Conservation (phyloP, 2,113 vertebrate species). For the Neomonachus schauinslandi region DNA sequence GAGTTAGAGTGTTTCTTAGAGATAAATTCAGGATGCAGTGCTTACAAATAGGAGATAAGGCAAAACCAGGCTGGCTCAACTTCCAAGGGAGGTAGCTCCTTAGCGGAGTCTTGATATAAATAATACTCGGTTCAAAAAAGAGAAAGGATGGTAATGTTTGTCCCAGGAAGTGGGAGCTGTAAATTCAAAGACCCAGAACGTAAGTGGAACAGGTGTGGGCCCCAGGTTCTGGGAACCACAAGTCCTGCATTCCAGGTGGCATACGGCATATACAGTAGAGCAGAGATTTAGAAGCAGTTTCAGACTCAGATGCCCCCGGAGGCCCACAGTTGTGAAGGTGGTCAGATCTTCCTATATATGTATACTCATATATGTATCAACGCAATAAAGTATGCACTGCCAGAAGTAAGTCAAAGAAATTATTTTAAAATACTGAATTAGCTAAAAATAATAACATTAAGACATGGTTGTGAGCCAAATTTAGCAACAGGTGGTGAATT, state of each 20-base stretch:
- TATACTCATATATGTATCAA: neutral
- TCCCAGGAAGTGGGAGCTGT: neutral
- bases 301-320: neutral
- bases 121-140: neutral
- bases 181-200: neutral
- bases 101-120: neutral
- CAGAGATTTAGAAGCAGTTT: neutral
- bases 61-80: neutral
- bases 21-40: neutral
- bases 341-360: neutral
- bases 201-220: neutral
- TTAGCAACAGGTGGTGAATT: neutral
- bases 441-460: conserved; percentile 1
- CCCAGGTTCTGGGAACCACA: neutral
- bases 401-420: neutral
- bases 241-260: neutral
- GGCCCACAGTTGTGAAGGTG: neutral
- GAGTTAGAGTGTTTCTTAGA: neutral
- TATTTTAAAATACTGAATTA: neutral
- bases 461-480: neutral
- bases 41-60: neutral
- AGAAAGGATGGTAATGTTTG: neutral
- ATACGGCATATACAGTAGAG: neutral
- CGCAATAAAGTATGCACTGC: neutral
- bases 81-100: neutral